phyloP scores from a whole-genome alignment of 2,797 vertebrate species.

The Coracias cyanogaster region DNA sequence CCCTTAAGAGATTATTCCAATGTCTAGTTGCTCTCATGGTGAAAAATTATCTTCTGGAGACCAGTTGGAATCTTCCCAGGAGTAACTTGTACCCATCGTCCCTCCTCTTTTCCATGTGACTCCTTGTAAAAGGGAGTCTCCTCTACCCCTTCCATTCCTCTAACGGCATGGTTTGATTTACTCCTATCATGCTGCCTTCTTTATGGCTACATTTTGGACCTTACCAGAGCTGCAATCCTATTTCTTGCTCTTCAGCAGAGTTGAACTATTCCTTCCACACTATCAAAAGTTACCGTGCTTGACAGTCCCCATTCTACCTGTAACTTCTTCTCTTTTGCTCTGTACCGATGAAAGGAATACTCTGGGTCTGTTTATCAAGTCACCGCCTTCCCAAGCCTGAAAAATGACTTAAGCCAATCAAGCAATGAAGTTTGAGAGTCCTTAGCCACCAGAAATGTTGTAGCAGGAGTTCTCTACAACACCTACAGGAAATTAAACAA shows the following conservation, averaged over 20 bases:
- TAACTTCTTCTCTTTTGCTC: not conserved
- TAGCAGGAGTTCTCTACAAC: not conserved
- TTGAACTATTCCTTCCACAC: not conserved
- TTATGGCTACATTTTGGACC: not conserved
- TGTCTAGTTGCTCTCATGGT: no score
- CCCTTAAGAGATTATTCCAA: no score
- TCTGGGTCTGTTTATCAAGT: not conserved
- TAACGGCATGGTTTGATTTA: not conserved
- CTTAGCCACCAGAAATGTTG: not conserved
- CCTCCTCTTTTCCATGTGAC: no score
- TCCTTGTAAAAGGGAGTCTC: no score
- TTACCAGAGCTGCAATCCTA: not conserved
- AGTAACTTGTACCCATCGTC: no score
- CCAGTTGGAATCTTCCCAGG: no score
- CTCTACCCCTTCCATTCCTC: not conserved
- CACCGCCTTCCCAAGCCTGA: not conserved
- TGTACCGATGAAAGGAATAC: not conserved
- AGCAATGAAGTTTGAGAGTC: not conserved
- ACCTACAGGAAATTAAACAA: constrained; percentile 57
- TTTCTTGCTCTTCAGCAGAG: not conserved
- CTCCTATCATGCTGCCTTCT: not conserved
- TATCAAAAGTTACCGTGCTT: not conserved
- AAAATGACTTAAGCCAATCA: not conserved
- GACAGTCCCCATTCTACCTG: not conserved
- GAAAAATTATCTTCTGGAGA: no score